These are phyloP conservation scores for Rhinoraja longicauda DNA, from an alignment of 2,797 vertebrate genomes.

Conservation along the genomic window DNA sequence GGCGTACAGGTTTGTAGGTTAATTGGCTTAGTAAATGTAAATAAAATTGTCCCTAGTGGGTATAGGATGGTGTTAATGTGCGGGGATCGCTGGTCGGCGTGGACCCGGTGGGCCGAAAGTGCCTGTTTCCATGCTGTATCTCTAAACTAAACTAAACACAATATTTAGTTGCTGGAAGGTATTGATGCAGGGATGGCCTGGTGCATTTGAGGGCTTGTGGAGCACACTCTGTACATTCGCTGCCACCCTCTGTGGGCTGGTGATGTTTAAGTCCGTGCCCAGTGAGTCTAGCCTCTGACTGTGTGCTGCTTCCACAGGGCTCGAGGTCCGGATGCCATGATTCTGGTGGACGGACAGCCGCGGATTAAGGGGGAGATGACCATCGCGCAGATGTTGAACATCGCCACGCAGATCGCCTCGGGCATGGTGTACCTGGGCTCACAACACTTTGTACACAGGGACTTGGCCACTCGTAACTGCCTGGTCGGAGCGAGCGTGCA, in stretches of 20 bases:
- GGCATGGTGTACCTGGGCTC: conserved; percentile 96
- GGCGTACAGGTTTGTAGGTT: too few relatives aligned
- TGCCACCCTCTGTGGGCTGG: background rate
- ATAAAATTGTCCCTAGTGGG: too few relatives aligned
- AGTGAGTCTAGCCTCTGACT: background rate
- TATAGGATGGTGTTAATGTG: too few relatives aligned
- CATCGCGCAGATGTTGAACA: conserved; percentile 94
- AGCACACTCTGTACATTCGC: background rate
- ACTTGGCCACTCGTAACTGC: conserved; percentile 96
- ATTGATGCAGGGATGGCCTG: background rate
- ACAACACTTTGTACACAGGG: conserved; percentile 96
- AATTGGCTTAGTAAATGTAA: too few relatives aligned
- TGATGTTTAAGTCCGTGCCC: background rate
- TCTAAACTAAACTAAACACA: too few relatives aligned
- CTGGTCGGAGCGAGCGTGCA: conserved; percentile 90
- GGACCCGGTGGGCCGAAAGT: too few relatives aligned
- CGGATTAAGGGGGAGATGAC: conserved; percentile 90
- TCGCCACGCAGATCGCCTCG: conserved; percentile 89
- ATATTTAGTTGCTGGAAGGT: background rate
- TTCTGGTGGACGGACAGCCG: conserved; percentile 91
- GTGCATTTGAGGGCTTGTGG: background rate
- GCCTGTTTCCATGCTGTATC: too few relatives aligned
- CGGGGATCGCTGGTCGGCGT: too few relatives aligned
- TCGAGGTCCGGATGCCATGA: conserved; percentile 91
- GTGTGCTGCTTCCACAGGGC: conserved; percentile 63